phyloP scores from a whole-genome alignment of 2,113 vertebrate species.

The Ctenodactylus gundi region DNA sequence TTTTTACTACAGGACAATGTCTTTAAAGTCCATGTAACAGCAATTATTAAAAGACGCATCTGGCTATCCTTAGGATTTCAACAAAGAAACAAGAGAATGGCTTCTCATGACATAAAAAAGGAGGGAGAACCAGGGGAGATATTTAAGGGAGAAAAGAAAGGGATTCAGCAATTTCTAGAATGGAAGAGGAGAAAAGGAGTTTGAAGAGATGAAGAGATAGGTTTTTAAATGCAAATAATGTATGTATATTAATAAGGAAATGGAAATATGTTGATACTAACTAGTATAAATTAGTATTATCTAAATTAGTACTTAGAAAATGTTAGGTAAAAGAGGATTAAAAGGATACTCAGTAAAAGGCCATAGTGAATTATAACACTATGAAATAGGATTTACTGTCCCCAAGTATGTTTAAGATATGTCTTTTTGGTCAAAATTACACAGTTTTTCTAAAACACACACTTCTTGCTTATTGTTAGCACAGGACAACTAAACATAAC shows the following conservation, averaged over 20 bases:
- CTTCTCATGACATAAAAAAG: neutral
- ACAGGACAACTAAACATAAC: neutral
- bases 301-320: neutral
- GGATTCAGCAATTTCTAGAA: neutral
- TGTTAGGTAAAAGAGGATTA: neutral
- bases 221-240: neutral
- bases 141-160: neutral
- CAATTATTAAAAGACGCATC: neutral
- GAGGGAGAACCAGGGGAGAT: neutral
- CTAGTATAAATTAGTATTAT: too few species aligned
- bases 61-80: neutral
- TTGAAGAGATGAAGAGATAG: neutral
- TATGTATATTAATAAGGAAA: neutral
- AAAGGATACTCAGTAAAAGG: neutral
- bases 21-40: neutral
- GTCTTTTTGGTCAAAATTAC: conserved; percentile 15
- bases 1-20: neutral
- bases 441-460: neutral
- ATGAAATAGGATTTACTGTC: neutral
- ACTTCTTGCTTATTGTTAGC: neutral
- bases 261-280: neutral
- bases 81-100: neutral
- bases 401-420: neutral
- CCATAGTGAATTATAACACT: neutral
- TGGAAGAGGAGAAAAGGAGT: neutral